phyloP scores from a whole-genome alignment of 2,797 vertebrate species.

The Hoplostethus mediterraneus region DNA sequence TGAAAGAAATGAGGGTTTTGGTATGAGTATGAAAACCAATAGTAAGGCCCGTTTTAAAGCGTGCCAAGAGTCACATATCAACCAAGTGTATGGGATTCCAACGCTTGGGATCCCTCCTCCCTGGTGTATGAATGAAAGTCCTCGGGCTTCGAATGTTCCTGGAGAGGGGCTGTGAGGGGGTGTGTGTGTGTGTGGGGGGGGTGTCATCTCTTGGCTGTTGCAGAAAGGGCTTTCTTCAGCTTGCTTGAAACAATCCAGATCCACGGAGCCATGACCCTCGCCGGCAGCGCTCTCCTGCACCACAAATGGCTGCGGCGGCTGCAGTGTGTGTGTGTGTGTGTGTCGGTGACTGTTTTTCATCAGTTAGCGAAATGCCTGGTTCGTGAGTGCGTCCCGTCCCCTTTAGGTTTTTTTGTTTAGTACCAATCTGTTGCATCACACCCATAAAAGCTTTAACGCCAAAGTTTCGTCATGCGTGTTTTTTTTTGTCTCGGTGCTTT shows the following conservation, averaged over 20 bases:
- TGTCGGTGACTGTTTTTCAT: constrained; percentile 15
- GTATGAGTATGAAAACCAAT: constrained; percentile 3
- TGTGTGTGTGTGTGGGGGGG: no score
- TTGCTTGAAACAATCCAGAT: constrained; percentile 67
- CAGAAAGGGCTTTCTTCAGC: constrained; percentile 48
- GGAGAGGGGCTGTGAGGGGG: constrained; percentile 13
- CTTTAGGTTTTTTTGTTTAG: constrained; percentile 10
- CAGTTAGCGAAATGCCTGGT: constrained; percentile 20
- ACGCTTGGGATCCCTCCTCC: constrained; percentile 3
- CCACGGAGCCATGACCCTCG: constrained; percentile 31
- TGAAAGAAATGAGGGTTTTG: not conserved
- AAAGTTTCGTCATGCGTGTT: constrained; percentile 23
- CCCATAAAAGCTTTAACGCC: constrained; percentile 1
- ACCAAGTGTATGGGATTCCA: constrained; percentile 29
- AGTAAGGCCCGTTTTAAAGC: not conserved
- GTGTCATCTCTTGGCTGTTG: constrained; percentile 48
- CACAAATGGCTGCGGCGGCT: constrained; percentile 25
- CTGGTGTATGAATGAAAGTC: constrained; percentile 49
- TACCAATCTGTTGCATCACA: constrained; percentile 35
- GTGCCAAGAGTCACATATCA: constrained; percentile 1
- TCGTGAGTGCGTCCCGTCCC: constrained; percentile 26
- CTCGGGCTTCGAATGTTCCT: constrained; percentile 42
- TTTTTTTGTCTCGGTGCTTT: constrained; percentile 19
- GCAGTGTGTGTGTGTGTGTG: not conserved
- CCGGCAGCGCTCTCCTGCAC: constrained; percentile 32